phyloP scores from a whole-genome alignment of 23 tunicate genomes.

The Botrylloides violaceus region DNA sequence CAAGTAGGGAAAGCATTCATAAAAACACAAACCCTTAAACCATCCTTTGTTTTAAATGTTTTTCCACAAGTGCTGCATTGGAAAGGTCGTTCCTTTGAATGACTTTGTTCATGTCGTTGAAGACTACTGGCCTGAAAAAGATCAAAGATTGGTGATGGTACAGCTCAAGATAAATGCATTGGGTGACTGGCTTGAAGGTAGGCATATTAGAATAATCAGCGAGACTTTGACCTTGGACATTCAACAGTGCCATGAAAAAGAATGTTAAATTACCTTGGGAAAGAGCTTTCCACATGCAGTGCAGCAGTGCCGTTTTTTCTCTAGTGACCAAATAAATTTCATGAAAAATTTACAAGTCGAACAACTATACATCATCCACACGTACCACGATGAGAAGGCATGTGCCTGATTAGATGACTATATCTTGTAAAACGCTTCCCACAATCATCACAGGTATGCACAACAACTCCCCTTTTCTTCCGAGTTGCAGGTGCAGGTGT shows the following conservation, averaged over 20 bases:
- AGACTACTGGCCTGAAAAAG: conserved; percentile 42
- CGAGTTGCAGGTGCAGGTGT: background rate
- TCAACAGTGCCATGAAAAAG: too few relatives aligned
- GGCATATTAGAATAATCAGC: too few relatives aligned
- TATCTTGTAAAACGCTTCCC: conserved; percentile 27
- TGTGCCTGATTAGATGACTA: conserved; percentile 64
- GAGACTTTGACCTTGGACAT: too few relatives aligned
- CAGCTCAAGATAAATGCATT: too few relatives aligned
- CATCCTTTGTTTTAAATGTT: conserved; percentile 64
- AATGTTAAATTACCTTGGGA: conserved; percentile 24
- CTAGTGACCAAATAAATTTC: conserved; percentile 2
- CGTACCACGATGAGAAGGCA: conserved; percentile 62
- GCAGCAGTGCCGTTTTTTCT: conserved; percentile 67
- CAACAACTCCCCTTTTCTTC: background rate
- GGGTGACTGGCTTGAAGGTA: too few relatives aligned
- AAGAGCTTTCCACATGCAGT: conserved; percentile 82
- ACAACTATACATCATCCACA: background rate
- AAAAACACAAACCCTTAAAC: conserved; percentile 77
- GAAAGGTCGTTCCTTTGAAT: conserved; percentile 69
- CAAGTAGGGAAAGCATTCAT: background rate
- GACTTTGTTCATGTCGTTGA: conserved; percentile 77
- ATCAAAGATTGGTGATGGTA: too few relatives aligned
- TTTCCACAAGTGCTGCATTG: conserved; percentile 77
- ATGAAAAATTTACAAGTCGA: background rate
- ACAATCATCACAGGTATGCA: conserved; percentile 37